These are phyloP conservation scores for Falco rusticolus DNA, from an alignment of 2,797 vertebrate genomes.

Conservation along the genomic window DNA sequence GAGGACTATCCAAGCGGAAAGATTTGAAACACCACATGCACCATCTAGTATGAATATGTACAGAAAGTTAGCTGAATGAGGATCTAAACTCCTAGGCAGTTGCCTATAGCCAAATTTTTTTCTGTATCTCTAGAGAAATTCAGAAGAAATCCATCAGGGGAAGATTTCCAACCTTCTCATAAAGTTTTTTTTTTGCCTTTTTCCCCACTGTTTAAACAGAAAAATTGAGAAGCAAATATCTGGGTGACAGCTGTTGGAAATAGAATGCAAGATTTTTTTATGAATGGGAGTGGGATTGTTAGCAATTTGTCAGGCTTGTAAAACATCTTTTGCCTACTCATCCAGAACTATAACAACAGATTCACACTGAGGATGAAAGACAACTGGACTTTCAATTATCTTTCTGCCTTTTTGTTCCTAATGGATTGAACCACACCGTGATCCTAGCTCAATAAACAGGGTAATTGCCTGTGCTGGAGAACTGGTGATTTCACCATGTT, in stretches of 20 bases:
- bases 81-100: not conserved
- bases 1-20: not conserved
- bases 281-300: constrained; percentile 6
- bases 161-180: not conserved
- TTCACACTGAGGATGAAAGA: not conserved
- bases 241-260: not conserved
- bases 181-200: not conserved
- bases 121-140: not conserved
- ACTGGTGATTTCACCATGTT: not conserved
- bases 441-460: not conserved
- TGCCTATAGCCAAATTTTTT: not conserved
- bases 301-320: constrained; percentile 1
- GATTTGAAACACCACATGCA: not conserved
- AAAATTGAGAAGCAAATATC: not conserved
- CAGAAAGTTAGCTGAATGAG: not conserved
- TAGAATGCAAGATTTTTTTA: not conserved
- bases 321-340: not conserved
- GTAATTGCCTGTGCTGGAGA: not conserved
- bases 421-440: not conserved
- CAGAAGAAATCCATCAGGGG: not conserved
- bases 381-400: not conserved
- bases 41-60: not conserved
- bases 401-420: not conserved
- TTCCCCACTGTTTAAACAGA: not conserved
- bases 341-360: not conserved